Conservation (phyloP, 2,797 vertebrate genomes). For the Myoxocephalus aenaeus region DNA sequence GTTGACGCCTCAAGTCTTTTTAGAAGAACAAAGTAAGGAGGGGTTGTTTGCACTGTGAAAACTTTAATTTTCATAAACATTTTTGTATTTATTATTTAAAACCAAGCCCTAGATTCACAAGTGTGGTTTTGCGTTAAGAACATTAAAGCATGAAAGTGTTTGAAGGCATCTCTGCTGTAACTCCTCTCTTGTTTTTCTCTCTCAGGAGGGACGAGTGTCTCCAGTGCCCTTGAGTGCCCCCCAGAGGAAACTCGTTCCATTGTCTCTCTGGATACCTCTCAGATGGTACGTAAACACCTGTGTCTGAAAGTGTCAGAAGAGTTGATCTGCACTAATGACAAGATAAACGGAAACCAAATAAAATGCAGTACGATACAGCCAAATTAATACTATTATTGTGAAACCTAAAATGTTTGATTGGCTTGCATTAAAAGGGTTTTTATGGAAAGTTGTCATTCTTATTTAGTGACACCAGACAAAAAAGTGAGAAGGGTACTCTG, state of each 20-base stretch:
- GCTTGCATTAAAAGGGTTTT: too few species aligned
- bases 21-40: not conserved
- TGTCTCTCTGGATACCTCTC: constrained; percentile 96
- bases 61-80: not conserved
- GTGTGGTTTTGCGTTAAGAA: not conserved
- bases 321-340: not conserved
- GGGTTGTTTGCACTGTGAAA: constrained; percentile 9
- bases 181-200: constrained; percentile 31
- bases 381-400: not conserved
- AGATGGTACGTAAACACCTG: constrained; percentile 89
- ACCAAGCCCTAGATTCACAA: not conserved
- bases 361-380: not conserved
- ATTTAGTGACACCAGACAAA: not conserved
- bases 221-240: constrained; percentile 95
- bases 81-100: not conserved
- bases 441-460: not conserved
- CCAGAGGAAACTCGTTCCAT: constrained; percentile 94
- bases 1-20: not conserved
- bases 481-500: not conserved
- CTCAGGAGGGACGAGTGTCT: constrained; percentile 97
- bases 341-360: constrained; percentile 2
- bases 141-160: not conserved
- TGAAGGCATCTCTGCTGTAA: not conserved
- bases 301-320: not conserved
- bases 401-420: not conserved